Conservation (phyloP, 2,888 invertebrate species). For the Spodoptera littoralis region DNA sequence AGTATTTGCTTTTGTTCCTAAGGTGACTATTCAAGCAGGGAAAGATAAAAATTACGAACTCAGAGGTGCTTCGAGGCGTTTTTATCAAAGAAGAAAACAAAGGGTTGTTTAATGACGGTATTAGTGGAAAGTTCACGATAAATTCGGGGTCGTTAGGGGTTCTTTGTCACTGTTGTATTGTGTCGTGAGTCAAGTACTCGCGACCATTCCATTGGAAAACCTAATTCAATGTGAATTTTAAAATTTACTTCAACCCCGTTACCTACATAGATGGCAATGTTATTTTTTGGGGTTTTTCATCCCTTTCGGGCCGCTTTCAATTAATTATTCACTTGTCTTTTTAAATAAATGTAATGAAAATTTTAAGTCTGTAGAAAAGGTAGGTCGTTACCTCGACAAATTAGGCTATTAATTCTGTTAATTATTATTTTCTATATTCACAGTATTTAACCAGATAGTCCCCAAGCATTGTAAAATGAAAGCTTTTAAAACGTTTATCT, state of each 20-base stretch:
- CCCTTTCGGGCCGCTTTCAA: constrained; percentile 10
- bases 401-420: constrained; percentile 37
- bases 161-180: constrained; percentile 85
- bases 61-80: constrained; percentile 79
- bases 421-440: constrained; percentile 35
- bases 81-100: constrained; percentile 87
- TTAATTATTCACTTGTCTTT: constrained; percentile 42
- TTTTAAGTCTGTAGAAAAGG: constrained; percentile 31
- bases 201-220: constrained; percentile 70
- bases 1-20: constrained; percentile 79
- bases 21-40: constrained; percentile 75
- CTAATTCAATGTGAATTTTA: constrained; percentile 66
- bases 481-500: background rate
- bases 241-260: constrained; percentile 40
- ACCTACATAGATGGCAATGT: constrained; percentile 25
- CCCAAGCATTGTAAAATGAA: background rate
- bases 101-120: constrained; percentile 87
- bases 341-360: constrained; percentile 41
- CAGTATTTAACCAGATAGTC: constrained; percentile 22
- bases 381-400: constrained; percentile 37
- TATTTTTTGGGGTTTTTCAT: constrained; percentile 1
- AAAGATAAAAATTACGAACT: constrained; percentile 86
- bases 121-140: constrained; percentile 87
- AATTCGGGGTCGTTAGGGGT: constrained; percentile 84
- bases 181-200: constrained; percentile 74